Conservation (phyloP, 2,113 vertebrate species). For the Nyctereutes procyonoides region DNA sequence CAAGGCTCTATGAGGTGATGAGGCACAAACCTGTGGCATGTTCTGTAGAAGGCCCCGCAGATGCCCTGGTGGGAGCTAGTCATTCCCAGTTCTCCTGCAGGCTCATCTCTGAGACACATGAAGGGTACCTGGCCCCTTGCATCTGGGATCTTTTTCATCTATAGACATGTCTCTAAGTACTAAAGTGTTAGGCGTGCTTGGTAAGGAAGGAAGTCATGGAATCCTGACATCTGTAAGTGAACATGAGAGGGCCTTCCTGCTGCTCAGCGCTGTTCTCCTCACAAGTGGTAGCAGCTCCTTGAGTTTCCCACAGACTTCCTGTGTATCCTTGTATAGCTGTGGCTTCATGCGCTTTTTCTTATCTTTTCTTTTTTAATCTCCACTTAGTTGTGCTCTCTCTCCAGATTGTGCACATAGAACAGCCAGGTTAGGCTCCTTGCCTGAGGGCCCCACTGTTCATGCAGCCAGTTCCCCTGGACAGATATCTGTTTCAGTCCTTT, state of each 20-base stretch:
- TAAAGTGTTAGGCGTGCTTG: fast-evolving
- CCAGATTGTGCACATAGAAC: neutral
- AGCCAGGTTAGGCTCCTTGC: neutral
- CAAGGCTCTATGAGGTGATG: fast-evolving
- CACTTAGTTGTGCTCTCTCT: too few relatives aligned
- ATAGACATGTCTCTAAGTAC: fast-evolving
- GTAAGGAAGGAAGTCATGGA: neutral
- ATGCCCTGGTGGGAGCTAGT: too few relatives aligned
- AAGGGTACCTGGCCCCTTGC: neutral
- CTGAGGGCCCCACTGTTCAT: too few relatives aligned
- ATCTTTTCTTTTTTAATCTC: too few relatives aligned
- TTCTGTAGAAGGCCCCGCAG: neutral
- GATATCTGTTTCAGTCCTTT: too few relatives aligned
- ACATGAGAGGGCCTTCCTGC: neutral
- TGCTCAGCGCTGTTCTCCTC: neutral
- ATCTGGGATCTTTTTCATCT: neutral
- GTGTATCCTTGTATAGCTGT: too few relatives aligned
- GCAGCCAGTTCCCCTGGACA: neutral
- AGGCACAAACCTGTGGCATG: neutral
- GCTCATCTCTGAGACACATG: neutral
- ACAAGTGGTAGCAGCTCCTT: fast-evolving
- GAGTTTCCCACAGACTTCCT: too few relatives aligned
- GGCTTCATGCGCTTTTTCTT: neutral
- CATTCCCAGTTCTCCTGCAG: too few relatives aligned
- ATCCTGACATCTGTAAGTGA: neutral